Base-by-base conservation (phyloP, 2,113 vertebrate species). In the Mellivora capensis region DNA sequence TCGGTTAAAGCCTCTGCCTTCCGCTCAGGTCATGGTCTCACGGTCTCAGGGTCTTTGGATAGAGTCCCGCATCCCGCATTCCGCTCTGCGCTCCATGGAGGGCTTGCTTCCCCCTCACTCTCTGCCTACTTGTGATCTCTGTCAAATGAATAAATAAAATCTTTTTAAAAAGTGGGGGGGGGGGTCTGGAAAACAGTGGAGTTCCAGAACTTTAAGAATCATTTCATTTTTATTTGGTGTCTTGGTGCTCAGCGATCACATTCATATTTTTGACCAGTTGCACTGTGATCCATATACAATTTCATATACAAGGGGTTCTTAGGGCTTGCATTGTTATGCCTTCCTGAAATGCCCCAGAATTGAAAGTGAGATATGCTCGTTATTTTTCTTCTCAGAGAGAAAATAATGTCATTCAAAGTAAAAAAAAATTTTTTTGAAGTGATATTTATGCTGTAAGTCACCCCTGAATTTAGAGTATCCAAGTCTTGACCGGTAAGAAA, bases 221-320 rank as follows among this genome's bases (percentile, higher is more conserved):
- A 87, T 29, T 90, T 88, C 80, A 37, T 29, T 94, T 91, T 86
- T 79, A 91, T 61, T 69, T 82, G 82, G 57, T 62, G 39, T 87
- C 64, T 49, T 59, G 39, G 31, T 37, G 71, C 12, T 57, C 52
- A 52, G 34, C 62, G 49, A 14, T 27, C 21, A 83, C 11, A 84
- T 61, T 91, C 54, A 23, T 57, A 21, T 64, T 86, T 94, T 59
- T 57, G 77, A 76, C 42, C 88, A 81, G 37, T 10, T 72, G 10
- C 39, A 81, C 54, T 47, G 59, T 47, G 37, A n/a, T 29, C 31
- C 61, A 80, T 44, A 21, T 34, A 79, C 9, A 90, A 93, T 77
- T 89, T 77, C 37, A 81, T 47, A 79, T 47, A 52, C n/a, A 61
- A 87, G 42, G 67, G 82, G 34, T 90, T 80, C 62, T 94, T 31